phyloP scores from a whole-genome alignment of 2,888 invertebrate species.

The Caenorhabditis sinica region DNA sequence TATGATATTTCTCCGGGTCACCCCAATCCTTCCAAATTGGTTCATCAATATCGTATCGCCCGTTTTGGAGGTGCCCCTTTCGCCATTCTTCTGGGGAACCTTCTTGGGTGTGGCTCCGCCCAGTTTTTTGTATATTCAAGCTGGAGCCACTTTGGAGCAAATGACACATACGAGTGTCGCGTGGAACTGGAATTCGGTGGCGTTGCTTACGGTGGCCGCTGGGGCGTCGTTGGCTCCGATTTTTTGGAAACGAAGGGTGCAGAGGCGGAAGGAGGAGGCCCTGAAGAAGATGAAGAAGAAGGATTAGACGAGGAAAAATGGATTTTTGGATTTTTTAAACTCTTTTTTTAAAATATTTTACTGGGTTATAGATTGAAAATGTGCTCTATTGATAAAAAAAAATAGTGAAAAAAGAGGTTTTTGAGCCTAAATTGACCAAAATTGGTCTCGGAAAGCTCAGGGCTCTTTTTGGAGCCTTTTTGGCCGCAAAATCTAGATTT shows the following conservation, averaged over 20 bases:
- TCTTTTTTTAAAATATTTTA: no score
- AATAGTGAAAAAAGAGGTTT: no score
- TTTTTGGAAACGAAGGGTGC: constrained; percentile 86
- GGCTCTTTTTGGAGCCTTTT: no score
- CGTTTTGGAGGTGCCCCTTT: constrained; percentile 94
- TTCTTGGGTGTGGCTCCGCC: constrained; percentile 97
- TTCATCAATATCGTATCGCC: constrained; percentile 98
- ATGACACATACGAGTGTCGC: constrained; percentile 93
- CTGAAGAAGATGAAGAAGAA: constrained; percentile 56
- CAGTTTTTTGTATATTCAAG: constrained; percentile 97
- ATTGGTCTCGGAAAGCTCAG: no score
- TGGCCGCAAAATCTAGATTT: no score
- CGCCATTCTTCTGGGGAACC: constrained; percentile 95
- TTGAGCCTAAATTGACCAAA: no score
- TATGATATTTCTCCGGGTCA: constrained; percentile 96
- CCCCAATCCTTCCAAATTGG: constrained; percentile 99
- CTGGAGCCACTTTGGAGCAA: constrained; percentile 95
- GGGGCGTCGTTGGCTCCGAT: constrained; percentile 92
- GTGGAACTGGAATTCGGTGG: constrained; percentile 72
- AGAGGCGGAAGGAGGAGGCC: not conserved
- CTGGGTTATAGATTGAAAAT: no score
- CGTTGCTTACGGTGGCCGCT: constrained; percentile 89
- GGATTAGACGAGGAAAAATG: constrained; percentile 26
- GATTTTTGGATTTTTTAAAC: no score
- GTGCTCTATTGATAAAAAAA: no score